A percentile compares a stretch with the other conserved stretches of the same genome.
phyloP scores from a whole-genome alignment of 2,113 vertebrate genomes.

The Gobiocypris rarus region DNA sequence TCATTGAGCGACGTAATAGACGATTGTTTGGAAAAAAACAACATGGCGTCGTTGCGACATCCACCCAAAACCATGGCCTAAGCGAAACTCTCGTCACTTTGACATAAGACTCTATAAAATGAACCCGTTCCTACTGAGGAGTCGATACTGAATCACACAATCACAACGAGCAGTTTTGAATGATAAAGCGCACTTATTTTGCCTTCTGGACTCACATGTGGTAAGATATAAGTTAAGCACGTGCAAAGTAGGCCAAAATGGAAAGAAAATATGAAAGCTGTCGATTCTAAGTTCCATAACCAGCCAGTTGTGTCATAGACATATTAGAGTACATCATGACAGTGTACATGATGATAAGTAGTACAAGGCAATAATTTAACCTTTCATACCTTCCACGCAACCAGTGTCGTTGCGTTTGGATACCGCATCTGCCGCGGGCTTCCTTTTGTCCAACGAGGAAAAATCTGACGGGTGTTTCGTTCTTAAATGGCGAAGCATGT shows the following conservation, averaged over 20 bases:
- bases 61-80: background rate
- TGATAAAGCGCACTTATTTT: background rate
- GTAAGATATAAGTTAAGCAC: background rate
- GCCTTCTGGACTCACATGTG: background rate
- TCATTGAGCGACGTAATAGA: background rate
- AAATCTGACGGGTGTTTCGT: conserved; percentile 63
- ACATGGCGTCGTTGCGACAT: conserved; percentile 39
- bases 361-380: background rate
- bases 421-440: background rate
- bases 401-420: background rate
- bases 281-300: background rate
- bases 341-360: background rate
- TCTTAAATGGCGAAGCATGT: conserved; percentile 68
- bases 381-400: conserved; percentile 49
- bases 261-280: background rate
- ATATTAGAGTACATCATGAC: background rate
- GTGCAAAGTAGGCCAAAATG: conserved; percentile 10
- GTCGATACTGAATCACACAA: conserved; percentile 8
- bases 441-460: conserved; percentile 35
- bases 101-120: conserved; percentile 2
- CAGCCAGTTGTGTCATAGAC: background rate
- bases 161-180: background rate
- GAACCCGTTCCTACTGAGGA: background rate
- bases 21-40: conserved; percentile 23
- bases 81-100: background rate